Evolutionary conservation across 1,140 invertebrate species (phyloP).

Genomic region (Drosophila lacertosa): DNA sequence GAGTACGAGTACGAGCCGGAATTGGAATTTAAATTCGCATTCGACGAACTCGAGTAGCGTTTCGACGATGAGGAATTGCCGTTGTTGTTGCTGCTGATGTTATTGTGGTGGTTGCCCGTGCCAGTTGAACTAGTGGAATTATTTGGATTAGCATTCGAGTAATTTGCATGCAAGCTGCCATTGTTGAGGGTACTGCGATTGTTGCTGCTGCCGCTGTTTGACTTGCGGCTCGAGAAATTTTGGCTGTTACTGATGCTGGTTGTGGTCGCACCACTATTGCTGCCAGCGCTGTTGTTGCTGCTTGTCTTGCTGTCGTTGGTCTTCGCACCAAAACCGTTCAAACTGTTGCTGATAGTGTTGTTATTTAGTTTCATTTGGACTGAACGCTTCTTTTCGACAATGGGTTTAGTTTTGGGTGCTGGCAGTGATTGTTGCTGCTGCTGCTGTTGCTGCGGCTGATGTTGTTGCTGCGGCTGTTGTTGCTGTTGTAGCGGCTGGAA

Average conservation of each 20-base stretch:
- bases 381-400: constrained; percentile 55
- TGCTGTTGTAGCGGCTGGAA: constrained; percentile 18
- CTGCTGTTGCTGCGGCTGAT: constrained; percentile 15
- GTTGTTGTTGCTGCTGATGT: constrained; percentile 60
- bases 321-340: constrained; percentile 24
- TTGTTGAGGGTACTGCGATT: constrained; percentile 11
- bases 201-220: constrained; percentile 16
- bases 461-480: constrained; percentile 25
- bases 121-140: constrained; percentile 36
- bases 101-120: constrained; percentile 21
- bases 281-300: constrained; percentile 8
- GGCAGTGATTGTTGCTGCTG: constrained; percentile 18
- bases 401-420: constrained; percentile 40
- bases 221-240: constrained; percentile 46
- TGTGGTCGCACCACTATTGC: background rate
- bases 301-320: constrained; percentile 26
- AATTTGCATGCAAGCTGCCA: constrained; percentile 45
- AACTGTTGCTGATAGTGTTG: constrained; percentile 19
- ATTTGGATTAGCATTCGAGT: constrained; percentile 56
- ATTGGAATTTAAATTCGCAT: constrained; percentile 66
- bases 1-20: constrained; percentile 75
- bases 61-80: constrained; percentile 81
- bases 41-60: constrained; percentile 68
- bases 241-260: constrained; percentile 32
- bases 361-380: constrained; percentile 38